Evolutionary conservation across 2,888 invertebrate genomes (phyloP).

Genomic region (Leptinotarsa rubiginosa): DNA sequence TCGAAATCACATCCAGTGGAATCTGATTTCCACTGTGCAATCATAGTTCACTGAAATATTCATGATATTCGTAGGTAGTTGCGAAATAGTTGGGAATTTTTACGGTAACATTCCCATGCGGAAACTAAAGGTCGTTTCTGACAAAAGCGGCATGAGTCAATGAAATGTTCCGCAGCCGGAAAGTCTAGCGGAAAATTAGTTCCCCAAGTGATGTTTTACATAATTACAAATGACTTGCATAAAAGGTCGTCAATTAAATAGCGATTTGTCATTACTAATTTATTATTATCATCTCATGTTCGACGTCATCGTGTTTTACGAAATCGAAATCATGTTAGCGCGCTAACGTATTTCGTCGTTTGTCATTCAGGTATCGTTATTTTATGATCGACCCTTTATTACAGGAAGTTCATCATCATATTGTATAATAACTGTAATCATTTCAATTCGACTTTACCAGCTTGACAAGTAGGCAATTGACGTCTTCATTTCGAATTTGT

Average conservation of each 20-base stretch:
- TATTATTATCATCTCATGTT: slow-evolving; percentile 27
- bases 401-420: slow-evolving; percentile 14
- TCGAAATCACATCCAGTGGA: too few species aligned
- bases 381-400: slow-evolving; percentile 9
- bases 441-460: background rate
- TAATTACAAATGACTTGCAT: slow-evolving; percentile 38
- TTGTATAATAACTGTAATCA: slow-evolving; percentile 11
- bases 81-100: slow-evolving; percentile 5
- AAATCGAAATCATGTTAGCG: slow-evolving; percentile 6
- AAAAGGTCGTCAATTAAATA: slow-evolving; percentile 37
- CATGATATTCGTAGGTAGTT: background rate
- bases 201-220: slow-evolving; percentile 30
- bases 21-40: too few species aligned
- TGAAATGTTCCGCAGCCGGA: slow-evolving; percentile 24
- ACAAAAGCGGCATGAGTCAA: slow-evolving; percentile 13
- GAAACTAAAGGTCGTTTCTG: slow-evolving; percentile 15
- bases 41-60: background rate
- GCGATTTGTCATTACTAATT: slow-evolving; percentile 34
- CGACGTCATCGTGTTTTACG: slow-evolving; percentile 25
- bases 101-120: slow-evolving; percentile 20
- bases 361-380: slow-evolving; percentile 28
- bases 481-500: slow-evolving; percentile 1
- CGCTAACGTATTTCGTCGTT: slow-evolving; percentile 16
- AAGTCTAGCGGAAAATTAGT: slow-evolving; percentile 35
- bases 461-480: background rate